Evolutionary conservation across 2,113 vertebrate species (phyloP), one percentile per base, ranked within the genome.

Genomic region (Todiramphus chloris): DNA sequence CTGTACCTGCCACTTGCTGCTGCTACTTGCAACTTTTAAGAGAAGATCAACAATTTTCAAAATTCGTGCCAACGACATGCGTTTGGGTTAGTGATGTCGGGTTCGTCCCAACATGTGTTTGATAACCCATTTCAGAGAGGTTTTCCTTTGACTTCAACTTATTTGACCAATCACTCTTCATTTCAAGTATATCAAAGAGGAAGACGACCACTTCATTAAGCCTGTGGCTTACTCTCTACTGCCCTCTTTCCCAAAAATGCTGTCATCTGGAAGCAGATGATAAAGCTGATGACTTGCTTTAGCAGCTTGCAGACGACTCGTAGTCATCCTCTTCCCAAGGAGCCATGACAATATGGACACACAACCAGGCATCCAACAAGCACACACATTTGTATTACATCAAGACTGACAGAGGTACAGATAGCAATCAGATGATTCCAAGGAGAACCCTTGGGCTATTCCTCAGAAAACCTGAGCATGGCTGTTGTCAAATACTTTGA

Each of bases 381-480:
- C 25, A 55, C 1, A 0, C 9, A 16, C 24, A 31, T 43, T 46
- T 41, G n/a, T 39, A 25, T 39, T 30, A 43, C 13, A 68, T 35
- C 19, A 12, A 58, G 33, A 23, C 13, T 39, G 60, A 75, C 0
- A 7, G 43, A 83, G 0, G 0, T 11, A 33, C 1, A 0, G 10
- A 9, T 0, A 67, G 37, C 58, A n/a, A 78, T 19, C 53, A 35
- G 23, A 20, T 43, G 2, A 0, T 25, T 59, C 48, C 66, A 63
- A 50, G 10, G 51, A 74, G 12, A 39, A 5, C 13, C 20, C n/a
- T 16, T 28, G 30, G 43, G 13, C 33, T 30, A 0, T 3, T 64
- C 59, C 39, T 72, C 55, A 48, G 44, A 69, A 35, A 69, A 68
- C 33, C 48, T 39, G 46, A 44, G n/a, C 16, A 10, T 7, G 31